Evolutionary conservation across 2,113 vertebrate species (phyloP).

Genomic region (Tenebrosternarchus preto): DNA sequence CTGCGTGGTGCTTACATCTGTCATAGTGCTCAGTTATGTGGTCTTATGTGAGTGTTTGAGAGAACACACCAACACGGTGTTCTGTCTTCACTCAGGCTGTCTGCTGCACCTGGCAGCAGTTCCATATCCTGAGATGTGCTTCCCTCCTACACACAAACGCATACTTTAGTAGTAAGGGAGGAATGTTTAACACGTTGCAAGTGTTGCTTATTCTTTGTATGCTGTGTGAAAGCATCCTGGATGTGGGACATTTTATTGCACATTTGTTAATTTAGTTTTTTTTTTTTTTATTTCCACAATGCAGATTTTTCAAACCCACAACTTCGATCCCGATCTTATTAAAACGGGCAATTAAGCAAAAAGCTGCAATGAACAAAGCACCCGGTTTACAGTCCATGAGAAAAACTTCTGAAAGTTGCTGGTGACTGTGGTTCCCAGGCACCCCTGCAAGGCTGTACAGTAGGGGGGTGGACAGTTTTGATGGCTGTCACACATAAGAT

Average conservation of each 20-base stretch:
- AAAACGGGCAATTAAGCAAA: no score
- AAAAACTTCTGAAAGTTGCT: no score
- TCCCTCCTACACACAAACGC: background rate
- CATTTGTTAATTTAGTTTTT: no score
- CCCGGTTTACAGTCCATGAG: no score
- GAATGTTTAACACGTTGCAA: background rate
- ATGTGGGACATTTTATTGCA: background rate
- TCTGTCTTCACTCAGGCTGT: background rate
- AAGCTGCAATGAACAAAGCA: conserved; percentile 54
- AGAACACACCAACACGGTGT: background rate
- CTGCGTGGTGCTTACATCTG: no score
- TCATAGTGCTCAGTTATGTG: no score
- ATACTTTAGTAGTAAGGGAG: background rate
- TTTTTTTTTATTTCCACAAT: no score
- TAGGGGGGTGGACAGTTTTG: background rate
- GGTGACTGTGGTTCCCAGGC: no score
- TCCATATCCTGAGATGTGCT: background rate
- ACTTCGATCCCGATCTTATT: no score
- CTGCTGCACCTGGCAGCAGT: background rate
- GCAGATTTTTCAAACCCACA: no score
- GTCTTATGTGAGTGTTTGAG: background rate
- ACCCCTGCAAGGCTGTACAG: conserved; percentile 33
- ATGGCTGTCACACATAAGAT: background rate
- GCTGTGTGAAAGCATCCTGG: background rate
- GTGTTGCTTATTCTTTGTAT: background rate